Percentiles rank a stretch among this genome's conserved stretches.
These are phyloP conservation scores for Drosophila elegans DNA, from an alignment of 1,140 invertebrate genomes.

Conservation along the genomic window DNA sequence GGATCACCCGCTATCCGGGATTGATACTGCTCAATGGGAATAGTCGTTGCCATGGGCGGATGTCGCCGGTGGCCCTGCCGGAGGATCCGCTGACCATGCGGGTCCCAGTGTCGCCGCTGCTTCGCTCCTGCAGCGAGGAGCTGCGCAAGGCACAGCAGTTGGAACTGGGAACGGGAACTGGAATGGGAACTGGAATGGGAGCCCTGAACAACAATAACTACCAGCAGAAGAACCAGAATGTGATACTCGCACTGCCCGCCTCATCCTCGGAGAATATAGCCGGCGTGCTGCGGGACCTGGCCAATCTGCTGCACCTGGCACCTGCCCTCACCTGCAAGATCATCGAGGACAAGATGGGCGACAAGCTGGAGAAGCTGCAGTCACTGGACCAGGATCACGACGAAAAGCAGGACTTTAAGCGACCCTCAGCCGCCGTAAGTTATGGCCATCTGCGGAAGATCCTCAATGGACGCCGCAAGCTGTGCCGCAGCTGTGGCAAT, in stretches of 20 bases:
- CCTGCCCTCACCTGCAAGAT: conserved; percentile 90
- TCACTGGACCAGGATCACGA: background rate
- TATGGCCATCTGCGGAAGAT: conserved; percentile 66
- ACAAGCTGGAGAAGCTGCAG: conserved; percentile 5
- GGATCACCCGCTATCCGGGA: conserved; percentile 66
- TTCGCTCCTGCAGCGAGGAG: conserved; percentile 63
- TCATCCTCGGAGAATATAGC: conserved; percentile 97
- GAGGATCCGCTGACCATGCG: conserved; percentile 57
- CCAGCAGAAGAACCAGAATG: conserved; percentile 87
- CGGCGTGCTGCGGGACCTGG: conserved; percentile 94
- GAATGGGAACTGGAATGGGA: conserved; percentile 64
- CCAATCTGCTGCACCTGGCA: conserved; percentile 95
- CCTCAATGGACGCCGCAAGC: conserved; percentile 56
- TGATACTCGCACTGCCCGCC: conserved; percentile 96
- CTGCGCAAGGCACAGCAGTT: conserved; percentile 58
- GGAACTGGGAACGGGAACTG: conserved; percentile 76
- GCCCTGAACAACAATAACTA: conserved; percentile 85
- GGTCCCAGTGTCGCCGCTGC: conserved; percentile 46
- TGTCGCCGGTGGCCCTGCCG: conserved; percentile 90
- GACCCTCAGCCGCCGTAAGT: conserved; percentile 13
- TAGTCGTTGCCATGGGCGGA: conserved; percentile 82
- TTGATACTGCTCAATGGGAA: conserved; percentile 69
- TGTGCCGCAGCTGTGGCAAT: conserved; percentile 67
- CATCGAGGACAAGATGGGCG: conserved; percentile 51
- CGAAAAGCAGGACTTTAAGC: conserved; percentile 26